A percentile compares a stretch with the other conserved stretches of the same genome.
Conservation (phyloP, 2,113 vertebrate genomes). For the Caranx melampygus region DNA sequence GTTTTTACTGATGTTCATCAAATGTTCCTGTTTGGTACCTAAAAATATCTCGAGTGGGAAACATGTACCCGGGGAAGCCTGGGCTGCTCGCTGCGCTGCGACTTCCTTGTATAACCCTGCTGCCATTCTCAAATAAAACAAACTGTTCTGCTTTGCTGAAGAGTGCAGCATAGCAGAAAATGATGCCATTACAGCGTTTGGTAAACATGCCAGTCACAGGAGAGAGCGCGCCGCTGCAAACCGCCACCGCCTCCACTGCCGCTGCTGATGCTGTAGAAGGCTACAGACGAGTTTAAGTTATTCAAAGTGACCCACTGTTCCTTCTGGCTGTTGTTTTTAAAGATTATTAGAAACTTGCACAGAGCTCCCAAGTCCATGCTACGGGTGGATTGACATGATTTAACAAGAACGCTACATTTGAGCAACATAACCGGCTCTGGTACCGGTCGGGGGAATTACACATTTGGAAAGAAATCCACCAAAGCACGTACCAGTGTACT, state of each 20-base stretch:
- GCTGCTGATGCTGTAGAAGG: constrained; percentile 16
- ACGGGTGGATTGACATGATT: constrained; percentile 49
- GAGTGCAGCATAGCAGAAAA: constrained; percentile 83
- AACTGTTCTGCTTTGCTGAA: constrained; percentile 81
- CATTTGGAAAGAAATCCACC: constrained; percentile 55
- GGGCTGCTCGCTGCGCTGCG: constrained; percentile 32
- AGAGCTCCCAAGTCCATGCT: constrained; percentile 18
- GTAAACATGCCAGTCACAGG: constrained; percentile 83
- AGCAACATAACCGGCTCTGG: constrained; percentile 52
- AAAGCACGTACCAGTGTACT: constrained; percentile 29
- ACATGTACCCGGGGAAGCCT: constrained; percentile 60
- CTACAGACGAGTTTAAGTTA: constrained; percentile 51
- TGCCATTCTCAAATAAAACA: constrained; percentile 78
- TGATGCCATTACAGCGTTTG: constrained; percentile 75
- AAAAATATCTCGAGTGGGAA: constrained; percentile 84
- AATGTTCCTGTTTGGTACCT: constrained; percentile 55
- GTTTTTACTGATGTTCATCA: constrained; percentile 21
- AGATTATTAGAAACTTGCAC: constrained; percentile 42
- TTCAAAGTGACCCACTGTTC: constrained; percentile 48
- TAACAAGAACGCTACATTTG: constrained; percentile 34
- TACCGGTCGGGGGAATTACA: constrained; percentile 49
- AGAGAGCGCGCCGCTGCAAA: constrained; percentile 43
- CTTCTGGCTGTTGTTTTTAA: constrained; percentile 65
- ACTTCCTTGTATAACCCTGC: constrained; percentile 67
- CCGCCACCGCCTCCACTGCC: constrained; percentile 22